These are phyloP conservation scores for Lagocephalus sceleratus DNA, from an alignment of 2,797 vertebrate species.

Conservation along the genomic window DNA sequence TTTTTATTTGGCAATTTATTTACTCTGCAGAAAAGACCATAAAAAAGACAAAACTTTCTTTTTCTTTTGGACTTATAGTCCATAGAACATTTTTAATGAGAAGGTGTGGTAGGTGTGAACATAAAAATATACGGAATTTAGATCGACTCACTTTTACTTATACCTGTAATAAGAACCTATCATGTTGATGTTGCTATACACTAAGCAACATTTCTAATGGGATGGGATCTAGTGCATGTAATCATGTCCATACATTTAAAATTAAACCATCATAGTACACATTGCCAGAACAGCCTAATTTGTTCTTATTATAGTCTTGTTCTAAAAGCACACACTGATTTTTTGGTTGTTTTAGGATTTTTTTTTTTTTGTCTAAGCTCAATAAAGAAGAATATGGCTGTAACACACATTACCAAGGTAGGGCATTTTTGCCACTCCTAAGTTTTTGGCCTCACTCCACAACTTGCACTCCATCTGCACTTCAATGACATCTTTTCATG, in stretches of 20 bases:
- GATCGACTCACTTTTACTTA: conserved; percentile 51
- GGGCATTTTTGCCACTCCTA: conserved; percentile 55
- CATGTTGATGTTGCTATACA: too few relatives aligned
- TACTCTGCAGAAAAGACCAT: too few relatives aligned
- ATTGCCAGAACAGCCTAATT: conserved; percentile 5
- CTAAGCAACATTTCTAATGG: too few relatives aligned
- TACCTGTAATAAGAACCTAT: conserved; percentile 40
- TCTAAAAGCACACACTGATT: conserved; percentile 3
- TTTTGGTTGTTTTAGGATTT: conserved; percentile 46
- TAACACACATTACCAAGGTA: conserved; percentile 38
- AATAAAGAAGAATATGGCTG: conserved; percentile 39
- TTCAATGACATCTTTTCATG: conserved; percentile 79
- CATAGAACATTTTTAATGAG: too few relatives aligned
- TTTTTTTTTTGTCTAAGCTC: conserved; percentile 32
- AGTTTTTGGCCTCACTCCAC: conserved; percentile 56
- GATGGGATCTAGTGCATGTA: too few relatives aligned
- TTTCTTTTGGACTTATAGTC: too few relatives aligned
- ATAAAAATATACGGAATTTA: conserved; percentile 60
- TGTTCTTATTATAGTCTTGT: too few relatives aligned
- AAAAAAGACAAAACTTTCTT: too few relatives aligned
- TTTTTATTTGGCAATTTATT: not conserved
- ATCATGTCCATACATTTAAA: too few relatives aligned
- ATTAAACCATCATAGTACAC: too few relatives aligned
- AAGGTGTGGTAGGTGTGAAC: conserved; percentile 40
- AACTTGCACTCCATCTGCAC: conserved; percentile 68